Evolutionary conservation across 2,113 vertebrate species (phyloP).

Genomic region (Prietella phreatophila): DNA sequence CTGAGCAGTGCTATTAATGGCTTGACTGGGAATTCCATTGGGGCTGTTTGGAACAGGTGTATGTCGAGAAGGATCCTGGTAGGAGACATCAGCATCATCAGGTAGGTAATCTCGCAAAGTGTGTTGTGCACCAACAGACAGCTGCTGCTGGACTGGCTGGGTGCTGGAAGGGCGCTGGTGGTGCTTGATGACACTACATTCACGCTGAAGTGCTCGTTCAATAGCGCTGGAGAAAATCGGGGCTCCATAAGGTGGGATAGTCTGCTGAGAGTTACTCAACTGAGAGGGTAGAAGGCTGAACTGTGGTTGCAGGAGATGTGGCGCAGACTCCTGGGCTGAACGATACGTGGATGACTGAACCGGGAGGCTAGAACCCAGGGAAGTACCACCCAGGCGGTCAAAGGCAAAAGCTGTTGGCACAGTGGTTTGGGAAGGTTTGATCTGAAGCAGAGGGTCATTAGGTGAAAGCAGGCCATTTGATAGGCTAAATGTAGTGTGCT

Average conservation of each 20-base stretch:
- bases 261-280: constrained; percentile 79
- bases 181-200: constrained; percentile 99
- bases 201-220: constrained; percentile 96
- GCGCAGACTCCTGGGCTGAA: constrained; percentile 97
- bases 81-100: constrained; percentile 78
- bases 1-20: constrained; percentile 80
- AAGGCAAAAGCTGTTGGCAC: constrained; percentile 87
- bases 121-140: constrained; percentile 84
- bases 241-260: constrained; percentile 82
- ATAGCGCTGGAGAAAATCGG: constrained; percentile 90
- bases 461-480: constrained; percentile 87
- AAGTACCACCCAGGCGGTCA: constrained; percentile 82
- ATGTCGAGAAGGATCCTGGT: constrained; percentile 85
- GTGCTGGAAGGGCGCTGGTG: constrained; percentile 98
- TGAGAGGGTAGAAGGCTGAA: constrained; percentile 86
- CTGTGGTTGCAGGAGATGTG: constrained; percentile 94
- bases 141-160: constrained; percentile 84
- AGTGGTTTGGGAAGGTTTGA: constrained; percentile 87
- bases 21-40: constrained; percentile 82
- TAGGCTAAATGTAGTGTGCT: constrained; percentile 87
- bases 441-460: constrained; percentile 87
- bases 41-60: constrained; percentile 84
- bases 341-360: constrained; percentile 97
- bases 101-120: constrained; percentile 87
- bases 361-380: constrained; percentile 82